Evolutionary conservation across 2,113 vertebrate species (phyloP), one percentile per base, ranked within the genome.

Genomic region (Coptodon bakossiorum): DNA sequence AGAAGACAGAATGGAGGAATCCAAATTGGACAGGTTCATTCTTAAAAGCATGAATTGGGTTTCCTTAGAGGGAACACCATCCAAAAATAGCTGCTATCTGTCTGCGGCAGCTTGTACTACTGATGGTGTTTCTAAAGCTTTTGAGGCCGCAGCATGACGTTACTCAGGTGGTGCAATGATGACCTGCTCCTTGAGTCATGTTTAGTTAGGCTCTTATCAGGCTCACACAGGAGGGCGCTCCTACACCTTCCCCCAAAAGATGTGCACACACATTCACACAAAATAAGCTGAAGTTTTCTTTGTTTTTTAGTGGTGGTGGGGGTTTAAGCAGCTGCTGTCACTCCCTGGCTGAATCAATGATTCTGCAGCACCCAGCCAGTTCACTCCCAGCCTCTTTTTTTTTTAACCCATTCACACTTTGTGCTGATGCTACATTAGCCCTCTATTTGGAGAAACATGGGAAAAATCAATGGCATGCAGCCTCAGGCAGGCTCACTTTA

Each of bases 301-400:
- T 71, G n/a, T 43, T 43, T 43, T 76, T 76, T 48, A 63, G 59
- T 63, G 31, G 17, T 36, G 59, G 31, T n/a, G 59, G 61, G 6
- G 61, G 9, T 31, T 50, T 88, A 80, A 53, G 56, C 61, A 22
- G 84, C 59, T 86, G 83, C 57, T 82, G 90, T 94, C 88, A 84
- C 56, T 87, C 87, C 85, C 59, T 34, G 66, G 90, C 82, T 83
- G 52, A 89, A 93, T 94, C 93, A 90, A 94, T 94, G 91, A 81
- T 84, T 90, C 88, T 90, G 92, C 90, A 93, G 90, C 85, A 66
- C 6, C 17, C 63, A 56, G 78, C 82, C 86, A 24, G 91, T 84
- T 82, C 16, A 4, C 48, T 78, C 61, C 53, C 85, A 56, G 79
- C 7, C 54, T 83, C 36, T 84, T 86, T 86, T 76, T 59, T 36